Conservation (phyloP, 2,113 vertebrate genomes). For the Siniperca chuatsi region DNA sequence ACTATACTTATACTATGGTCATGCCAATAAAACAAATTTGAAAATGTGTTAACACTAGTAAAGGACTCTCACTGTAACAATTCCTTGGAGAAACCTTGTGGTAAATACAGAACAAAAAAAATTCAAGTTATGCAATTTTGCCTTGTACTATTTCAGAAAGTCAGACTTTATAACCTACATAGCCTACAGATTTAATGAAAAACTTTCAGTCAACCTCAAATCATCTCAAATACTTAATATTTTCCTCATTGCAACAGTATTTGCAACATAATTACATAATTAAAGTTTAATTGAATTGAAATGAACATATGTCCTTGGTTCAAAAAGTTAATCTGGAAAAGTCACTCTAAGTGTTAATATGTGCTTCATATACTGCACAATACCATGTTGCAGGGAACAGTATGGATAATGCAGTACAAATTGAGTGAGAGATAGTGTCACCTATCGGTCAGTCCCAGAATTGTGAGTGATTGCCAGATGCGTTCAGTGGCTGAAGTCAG, state of each 20-base stretch:
- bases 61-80: too few species aligned
- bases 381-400: neutral
- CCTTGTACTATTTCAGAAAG: too few species aligned
- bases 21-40: too few species aligned
- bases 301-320: neutral
- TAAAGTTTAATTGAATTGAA: neutral
- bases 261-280: neutral
- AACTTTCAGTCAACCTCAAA: neutral
- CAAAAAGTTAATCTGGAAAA: neutral
- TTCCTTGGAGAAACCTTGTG: too few species aligned
- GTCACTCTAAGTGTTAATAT: neutral
- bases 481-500: neutral
- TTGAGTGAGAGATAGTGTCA: constrained; percentile 1
- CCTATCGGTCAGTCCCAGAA: neutral
- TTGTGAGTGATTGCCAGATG: neutral
- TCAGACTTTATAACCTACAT: neutral
- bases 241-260: neutral
- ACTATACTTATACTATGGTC: too few species aligned
- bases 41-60: too few species aligned
- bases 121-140: too few species aligned
- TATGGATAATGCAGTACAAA: neutral
- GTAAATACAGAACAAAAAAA: too few species aligned
- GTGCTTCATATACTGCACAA: neutral
- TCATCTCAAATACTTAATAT: neutral
- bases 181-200: neutral